Percentiles rank a stretch among this genome's conserved stretches.
These are phyloP conservation scores for Hydropsyche betteni DNA, from an alignment of 2,888 invertebrate genomes.

Conservation along the genomic window DNA sequence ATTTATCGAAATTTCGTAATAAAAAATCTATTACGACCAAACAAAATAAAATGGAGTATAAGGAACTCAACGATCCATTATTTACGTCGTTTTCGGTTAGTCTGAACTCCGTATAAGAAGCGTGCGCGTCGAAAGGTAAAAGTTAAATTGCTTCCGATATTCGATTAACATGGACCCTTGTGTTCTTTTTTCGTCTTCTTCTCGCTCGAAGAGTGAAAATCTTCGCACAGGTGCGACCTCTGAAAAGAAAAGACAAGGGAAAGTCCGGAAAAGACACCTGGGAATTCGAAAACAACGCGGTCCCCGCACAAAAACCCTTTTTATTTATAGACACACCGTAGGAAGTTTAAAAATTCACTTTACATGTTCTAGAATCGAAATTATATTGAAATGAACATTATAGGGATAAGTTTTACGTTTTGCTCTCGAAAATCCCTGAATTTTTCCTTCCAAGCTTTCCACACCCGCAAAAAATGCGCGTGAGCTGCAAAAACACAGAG, in stretches of 20 bases:
- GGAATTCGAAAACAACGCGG: slow-evolving; percentile 2
- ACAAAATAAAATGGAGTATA: background rate
- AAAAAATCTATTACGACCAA: too few relatives aligned
- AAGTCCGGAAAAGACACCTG: background rate
- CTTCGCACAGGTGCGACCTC: slow-evolving; percentile 3
- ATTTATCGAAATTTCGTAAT: too few relatives aligned
- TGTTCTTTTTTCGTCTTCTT: slow-evolving; percentile 35
- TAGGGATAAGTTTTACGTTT: background rate
- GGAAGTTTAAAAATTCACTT: too few relatives aligned
- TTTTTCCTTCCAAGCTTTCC: background rate
- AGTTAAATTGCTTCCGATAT: slow-evolving; percentile 45
- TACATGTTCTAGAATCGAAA: too few relatives aligned
- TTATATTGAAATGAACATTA: too few relatives aligned
- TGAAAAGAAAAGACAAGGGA: background rate
- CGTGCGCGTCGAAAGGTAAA: slow-evolving; percentile 38
- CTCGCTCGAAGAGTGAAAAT: slow-evolving; percentile 11
- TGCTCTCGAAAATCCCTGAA: slow-evolving; percentile 3
- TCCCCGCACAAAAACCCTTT: background rate
- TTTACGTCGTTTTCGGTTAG: slow-evolving; percentile 19
- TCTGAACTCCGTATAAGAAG: background rate
- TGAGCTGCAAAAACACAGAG: slow-evolving; percentile 2
- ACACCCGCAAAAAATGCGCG: slow-evolving; percentile 28
- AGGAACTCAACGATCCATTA: slow-evolving; percentile 12
- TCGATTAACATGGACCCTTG: slow-evolving; percentile 43
- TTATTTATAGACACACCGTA: too few relatives aligned